These are phyloP conservation scores for Liolophura sinensis DNA, from an alignment of 1,140 invertebrate genomes.

Conservation along the genomic window DNA sequence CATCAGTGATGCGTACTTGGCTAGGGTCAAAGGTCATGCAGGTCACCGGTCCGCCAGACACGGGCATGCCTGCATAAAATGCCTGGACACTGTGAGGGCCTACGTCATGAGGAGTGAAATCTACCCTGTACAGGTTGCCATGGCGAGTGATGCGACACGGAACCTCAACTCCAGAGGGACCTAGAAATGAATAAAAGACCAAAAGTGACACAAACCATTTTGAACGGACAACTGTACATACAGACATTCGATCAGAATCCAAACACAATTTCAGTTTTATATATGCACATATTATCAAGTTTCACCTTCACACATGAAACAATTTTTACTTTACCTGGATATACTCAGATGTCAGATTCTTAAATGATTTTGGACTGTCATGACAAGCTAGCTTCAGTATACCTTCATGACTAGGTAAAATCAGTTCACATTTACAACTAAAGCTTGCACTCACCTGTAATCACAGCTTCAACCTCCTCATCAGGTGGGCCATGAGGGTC, in stretches of 20 bases:
- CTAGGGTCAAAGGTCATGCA: conserved; percentile 86
- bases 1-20: conserved; percentile 76
- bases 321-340: too few relatives aligned
- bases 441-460: conserved; percentile 52
- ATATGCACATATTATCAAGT: too few relatives aligned
- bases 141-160: conserved; percentile 57
- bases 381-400: too few relatives aligned
- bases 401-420: too few relatives aligned
- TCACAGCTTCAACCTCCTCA: conserved; percentile 58
- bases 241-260: neutral
- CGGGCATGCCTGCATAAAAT: conserved; percentile 56
- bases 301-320: too few relatives aligned
- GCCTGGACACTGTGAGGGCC: conserved; percentile 66
- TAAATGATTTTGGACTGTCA: too few relatives aligned
- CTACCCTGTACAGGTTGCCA: conserved; percentile 74
- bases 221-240: neutral
- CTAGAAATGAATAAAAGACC: conserved; percentile 43
- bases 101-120: conserved; percentile 88
- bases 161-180: conserved; percentile 66
- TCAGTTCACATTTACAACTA: conserved; percentile 8
- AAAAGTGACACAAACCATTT: neutral
- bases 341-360: too few relatives aligned
- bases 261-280: neutral
- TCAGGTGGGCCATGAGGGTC: conserved; percentile 59
- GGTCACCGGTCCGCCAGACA: conserved; percentile 68